Percentiles rank a stretch among this genome's conserved stretches.
These are phyloP conservation scores for Epirrhoe alternata DNA, from an alignment of 2,888 invertebrate genomes.

Conservation along the genomic window DNA sequence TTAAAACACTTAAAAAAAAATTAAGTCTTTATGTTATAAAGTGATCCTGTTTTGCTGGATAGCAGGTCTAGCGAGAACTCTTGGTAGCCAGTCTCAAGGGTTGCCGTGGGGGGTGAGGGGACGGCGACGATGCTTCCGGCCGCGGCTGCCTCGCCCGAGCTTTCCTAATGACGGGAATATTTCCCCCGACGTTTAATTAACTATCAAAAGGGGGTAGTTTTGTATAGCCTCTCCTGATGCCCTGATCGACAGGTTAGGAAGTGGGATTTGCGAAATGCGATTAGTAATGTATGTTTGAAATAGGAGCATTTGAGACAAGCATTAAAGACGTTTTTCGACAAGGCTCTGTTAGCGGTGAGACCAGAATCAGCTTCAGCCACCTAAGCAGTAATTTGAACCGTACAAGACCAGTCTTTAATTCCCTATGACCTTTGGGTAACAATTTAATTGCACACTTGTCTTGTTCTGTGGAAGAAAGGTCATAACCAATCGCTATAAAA, in stretches of 20 bases:
- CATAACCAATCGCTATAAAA: constrained; percentile 38
- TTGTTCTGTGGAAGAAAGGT: constrained; percentile 18
- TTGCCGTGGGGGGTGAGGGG: constrained; percentile 42
- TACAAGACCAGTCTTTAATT: neutral
- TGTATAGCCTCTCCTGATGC: constrained; percentile 57
- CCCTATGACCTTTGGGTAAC: neutral
- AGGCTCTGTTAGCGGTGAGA: too few species aligned
- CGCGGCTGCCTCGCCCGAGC: constrained; percentile 65
- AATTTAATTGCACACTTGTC: constrained; percentile 9
- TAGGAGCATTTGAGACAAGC: neutral
- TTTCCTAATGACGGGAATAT: constrained; percentile 80
- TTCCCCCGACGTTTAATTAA: constrained; percentile 81
- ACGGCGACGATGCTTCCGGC: constrained; percentile 68
- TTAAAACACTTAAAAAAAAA: too few species aligned
- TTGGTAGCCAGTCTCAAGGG: constrained; percentile 45
- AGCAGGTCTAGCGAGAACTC: constrained; percentile 41
- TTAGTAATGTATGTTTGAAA: neutral
- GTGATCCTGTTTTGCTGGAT: too few species aligned
- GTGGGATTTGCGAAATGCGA: neutral
- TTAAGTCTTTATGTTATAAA: too few species aligned
- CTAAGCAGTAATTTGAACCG: neutral
- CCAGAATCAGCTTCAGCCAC: neutral
- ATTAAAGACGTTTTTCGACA: too few species aligned
- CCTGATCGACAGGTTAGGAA: constrained; percentile 24
- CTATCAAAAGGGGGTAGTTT: constrained; percentile 70